A percentile compares a stretch with the other conserved stretches of the same genome.
Conservation (phyloP, 2,797 vertebrate genomes). For the Micrastur ruficollis region DNA sequence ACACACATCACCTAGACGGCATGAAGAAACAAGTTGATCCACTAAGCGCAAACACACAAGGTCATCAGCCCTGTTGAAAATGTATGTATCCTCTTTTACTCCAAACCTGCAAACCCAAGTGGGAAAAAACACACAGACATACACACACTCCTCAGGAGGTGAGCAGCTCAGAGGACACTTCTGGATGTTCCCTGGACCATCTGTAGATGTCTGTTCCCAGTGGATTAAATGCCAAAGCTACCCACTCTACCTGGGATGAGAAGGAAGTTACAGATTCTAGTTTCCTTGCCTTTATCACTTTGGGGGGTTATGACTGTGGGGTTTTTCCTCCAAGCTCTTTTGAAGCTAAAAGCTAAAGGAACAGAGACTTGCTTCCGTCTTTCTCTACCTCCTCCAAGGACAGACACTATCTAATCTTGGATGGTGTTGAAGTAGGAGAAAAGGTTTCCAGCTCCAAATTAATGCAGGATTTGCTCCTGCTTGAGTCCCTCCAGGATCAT, state of each 20-base stretch:
- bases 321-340: neutral
- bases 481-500: neutral
- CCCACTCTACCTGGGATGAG: neutral
- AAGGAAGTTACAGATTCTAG: neutral
- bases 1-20: neutral
- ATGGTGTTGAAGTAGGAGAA: constrained; percentile 3
- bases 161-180: neutral
- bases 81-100: neutral
- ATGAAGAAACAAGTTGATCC: neutral
- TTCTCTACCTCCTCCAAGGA: neutral
- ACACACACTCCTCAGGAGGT: neutral
- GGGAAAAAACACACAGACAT: neutral
- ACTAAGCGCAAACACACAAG: neutral
- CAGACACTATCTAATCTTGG: neutral
- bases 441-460: neutral
- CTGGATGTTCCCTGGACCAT: neutral
- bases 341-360: neutral
- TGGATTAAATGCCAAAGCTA: neutral
- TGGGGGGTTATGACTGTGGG: neutral
- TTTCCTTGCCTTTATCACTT: neutral
- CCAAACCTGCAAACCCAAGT: neutral
- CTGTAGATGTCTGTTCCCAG: neutral
- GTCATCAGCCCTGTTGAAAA: neutral
- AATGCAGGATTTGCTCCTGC: neutral
- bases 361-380: neutral